Conservation (phyloP, 2,888 invertebrate genomes). For the Hirudinaria manillensis region DNA sequence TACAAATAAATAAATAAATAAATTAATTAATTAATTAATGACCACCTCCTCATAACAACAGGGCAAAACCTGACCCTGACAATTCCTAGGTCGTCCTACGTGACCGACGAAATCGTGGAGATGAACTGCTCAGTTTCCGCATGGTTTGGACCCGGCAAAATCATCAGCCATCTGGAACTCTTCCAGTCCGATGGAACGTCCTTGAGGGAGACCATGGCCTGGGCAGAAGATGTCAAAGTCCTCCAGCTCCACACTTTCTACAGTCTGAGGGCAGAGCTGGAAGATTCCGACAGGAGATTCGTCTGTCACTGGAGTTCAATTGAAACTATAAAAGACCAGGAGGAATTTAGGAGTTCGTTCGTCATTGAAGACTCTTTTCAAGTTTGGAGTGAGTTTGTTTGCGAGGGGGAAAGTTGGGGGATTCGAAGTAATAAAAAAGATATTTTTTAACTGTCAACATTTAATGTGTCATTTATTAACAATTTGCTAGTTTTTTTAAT, state of each 20-base stretch:
- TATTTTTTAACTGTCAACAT: background rate
- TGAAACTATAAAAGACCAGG: background rate
- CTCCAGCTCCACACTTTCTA: background rate
- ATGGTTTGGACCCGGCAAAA: background rate
- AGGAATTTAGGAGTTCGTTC: background rate
- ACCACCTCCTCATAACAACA: no score
- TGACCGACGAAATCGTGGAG: background rate
- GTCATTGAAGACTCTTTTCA: background rate
- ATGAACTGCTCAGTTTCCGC: background rate
- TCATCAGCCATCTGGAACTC: background rate
- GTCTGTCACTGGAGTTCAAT: background rate
- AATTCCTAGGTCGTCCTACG: no score
- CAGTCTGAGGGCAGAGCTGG: background rate
- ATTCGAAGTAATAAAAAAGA: background rate
- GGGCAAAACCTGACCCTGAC: no score
- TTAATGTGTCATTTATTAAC: background rate
- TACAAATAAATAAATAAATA: background rate
- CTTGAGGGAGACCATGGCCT: background rate
- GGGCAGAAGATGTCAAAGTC: background rate
- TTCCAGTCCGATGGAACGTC: background rate
- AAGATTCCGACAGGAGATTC: background rate
- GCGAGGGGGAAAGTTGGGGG: background rate
- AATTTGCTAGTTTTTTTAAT: background rate
- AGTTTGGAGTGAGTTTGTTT: background rate
- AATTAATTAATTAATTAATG: no score